A percentile compares a stretch with the other conserved stretches of the same genome.
phyloP scores from a whole-genome alignment of 2,888 invertebrate species.

The Cantharis flavilabris region DNA sequence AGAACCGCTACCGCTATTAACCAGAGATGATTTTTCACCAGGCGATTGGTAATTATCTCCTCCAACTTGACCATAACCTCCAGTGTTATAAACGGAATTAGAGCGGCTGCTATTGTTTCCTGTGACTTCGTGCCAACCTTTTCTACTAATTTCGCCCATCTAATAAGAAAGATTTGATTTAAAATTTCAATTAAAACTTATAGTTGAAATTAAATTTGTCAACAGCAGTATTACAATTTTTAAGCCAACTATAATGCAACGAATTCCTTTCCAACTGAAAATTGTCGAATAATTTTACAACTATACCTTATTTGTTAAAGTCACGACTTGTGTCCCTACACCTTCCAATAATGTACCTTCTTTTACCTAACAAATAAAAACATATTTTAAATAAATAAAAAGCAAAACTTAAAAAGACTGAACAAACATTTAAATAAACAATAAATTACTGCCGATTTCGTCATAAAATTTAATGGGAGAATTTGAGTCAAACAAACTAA shows the following conservation, averaged over 20 bases:
- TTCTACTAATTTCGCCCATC: constrained; percentile 70
- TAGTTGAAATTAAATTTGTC: background rate
- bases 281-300: background rate
- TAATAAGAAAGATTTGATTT: constrained; percentile 40
- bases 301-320: constrained; percentile 66
- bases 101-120: constrained; percentile 38
- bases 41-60: constrained; percentile 55
- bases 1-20: constrained; percentile 50
- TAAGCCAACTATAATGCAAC: background rate
- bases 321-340: constrained; percentile 66
- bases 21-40: constrained; percentile 56
- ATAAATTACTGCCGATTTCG: too few species aligned
- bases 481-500: too few species aligned
- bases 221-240: background rate
- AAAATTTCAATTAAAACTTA: background rate
- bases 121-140: constrained; percentile 63
- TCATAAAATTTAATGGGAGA: too few species aligned
- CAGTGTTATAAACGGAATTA: constrained; percentile 40
- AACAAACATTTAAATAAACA: constrained; percentile 14
- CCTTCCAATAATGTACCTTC: constrained; percentile 71
- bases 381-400: constrained; percentile 32
- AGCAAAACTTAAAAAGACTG: constrained; percentile 17
- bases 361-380: constrained; percentile 63
- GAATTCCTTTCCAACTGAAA: background rate
- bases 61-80: constrained; percentile 53